Evolutionary conservation across 2,797 vertebrate species (phyloP).

Genomic region (Alauda arvensis): DNA sequence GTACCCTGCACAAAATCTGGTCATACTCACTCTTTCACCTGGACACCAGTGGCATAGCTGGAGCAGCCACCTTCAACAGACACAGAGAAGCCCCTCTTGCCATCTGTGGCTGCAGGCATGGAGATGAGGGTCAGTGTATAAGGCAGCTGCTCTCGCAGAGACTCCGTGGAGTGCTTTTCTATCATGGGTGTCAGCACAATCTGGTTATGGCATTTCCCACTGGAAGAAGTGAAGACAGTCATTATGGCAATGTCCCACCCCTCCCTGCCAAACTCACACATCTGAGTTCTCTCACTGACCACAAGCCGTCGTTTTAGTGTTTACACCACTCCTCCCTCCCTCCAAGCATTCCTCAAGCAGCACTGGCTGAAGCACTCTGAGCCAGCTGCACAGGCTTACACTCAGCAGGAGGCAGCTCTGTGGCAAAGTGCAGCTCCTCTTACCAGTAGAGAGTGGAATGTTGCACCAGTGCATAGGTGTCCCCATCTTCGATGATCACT

Average conservation of each 20-base stretch:
- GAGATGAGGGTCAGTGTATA: constrained; percentile 93
- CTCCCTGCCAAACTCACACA: neutral
- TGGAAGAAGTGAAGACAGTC: constrained; percentile 54
- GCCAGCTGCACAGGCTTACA: neutral
- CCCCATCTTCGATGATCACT: constrained; percentile 92
- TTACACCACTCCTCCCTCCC: neutral
- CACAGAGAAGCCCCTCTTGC: constrained; percentile 89
- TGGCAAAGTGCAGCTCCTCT: constrained; percentile 43
- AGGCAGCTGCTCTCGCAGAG: constrained; percentile 84
- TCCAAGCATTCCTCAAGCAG: neutral
- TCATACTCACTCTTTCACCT: constrained; percentile 92
- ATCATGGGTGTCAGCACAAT: constrained; percentile 90
- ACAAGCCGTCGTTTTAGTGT: neutral
- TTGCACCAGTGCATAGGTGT: constrained; percentile 92
- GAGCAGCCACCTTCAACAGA: constrained; percentile 81
- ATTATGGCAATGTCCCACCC: neutral
- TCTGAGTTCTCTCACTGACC: neutral
- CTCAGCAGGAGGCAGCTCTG: neutral
- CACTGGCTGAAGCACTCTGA: neutral
- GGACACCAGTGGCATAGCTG: constrained; percentile 82
- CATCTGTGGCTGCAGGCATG: constrained; percentile 89
- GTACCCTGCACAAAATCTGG: neutral
- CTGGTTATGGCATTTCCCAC: constrained; percentile 94
- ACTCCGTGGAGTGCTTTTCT: constrained; percentile 88
- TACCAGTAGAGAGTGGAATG: constrained; percentile 93